Evolutionary conservation across 1,140 invertebrate species (phyloP).

Genomic region (Acromyrmex echinatior): DNA sequence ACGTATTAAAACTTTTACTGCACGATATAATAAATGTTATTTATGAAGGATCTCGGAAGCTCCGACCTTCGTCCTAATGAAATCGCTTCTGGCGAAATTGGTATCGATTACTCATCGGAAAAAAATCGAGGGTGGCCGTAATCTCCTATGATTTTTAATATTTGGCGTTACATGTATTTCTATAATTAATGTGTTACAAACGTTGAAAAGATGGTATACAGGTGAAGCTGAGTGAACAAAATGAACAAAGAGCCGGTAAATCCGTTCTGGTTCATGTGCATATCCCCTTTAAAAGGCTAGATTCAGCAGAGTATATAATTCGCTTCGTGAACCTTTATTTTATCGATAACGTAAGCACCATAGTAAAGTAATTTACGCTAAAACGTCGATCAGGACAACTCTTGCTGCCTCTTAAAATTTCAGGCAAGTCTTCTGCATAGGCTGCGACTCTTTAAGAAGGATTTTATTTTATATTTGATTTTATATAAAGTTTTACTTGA

Average conservation of each 20-base stretch:
- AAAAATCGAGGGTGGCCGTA: neutral
- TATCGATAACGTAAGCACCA: conserved; percentile 47
- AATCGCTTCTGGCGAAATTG: neutral
- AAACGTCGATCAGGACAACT: conserved; percentile 6
- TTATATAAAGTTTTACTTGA: neutral
- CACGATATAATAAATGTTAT: neutral
- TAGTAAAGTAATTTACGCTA: conserved; percentile 25
- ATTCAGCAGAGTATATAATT: conserved; percentile 50
- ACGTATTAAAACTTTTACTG: neutral
- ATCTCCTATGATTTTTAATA: conserved; percentile 2
- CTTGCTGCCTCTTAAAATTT: conserved; percentile 9
- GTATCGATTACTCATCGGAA: neutral
- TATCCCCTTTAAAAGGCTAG: conserved; percentile 52
- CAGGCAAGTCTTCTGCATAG: neutral
- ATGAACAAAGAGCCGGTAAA: conserved; percentile 13
- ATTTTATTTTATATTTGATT: neutral
- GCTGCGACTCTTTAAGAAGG: neutral
- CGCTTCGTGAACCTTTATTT: conserved; percentile 48
- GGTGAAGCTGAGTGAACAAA: neutral
- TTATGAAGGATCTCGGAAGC: neutral
- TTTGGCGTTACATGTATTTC: neutral
- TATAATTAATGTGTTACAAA: neutral
- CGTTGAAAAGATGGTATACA: neutral
- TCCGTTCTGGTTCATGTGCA: conserved; percentile 16
- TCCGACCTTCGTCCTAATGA: neutral